phyloP scores from a whole-genome alignment of 2,113 vertebrate species.

The Lampris incognitus region DNA sequence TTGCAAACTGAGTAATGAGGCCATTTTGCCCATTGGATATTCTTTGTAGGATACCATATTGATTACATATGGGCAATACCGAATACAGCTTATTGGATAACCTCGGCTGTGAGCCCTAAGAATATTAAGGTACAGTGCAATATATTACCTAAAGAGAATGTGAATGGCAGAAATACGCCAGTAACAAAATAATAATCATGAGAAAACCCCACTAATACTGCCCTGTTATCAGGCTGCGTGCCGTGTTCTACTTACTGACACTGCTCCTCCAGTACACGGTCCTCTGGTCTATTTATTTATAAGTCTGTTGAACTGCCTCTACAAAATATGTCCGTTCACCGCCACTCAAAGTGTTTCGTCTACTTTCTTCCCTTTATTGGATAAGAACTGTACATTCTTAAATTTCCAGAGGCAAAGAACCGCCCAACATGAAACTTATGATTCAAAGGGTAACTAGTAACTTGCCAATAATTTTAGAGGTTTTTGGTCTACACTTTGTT shows the following conservation, averaged over 20 bases:
- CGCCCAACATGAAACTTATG: background rate
- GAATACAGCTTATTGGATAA: background rate
- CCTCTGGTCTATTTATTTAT: background rate
- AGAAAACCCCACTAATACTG: too few relatives aligned
- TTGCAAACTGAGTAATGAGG: background rate
- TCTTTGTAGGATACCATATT: background rate
- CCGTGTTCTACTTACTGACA: background rate
- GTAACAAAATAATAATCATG: constrained; percentile 13
- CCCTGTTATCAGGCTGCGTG: background rate
- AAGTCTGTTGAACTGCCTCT: too few relatives aligned
- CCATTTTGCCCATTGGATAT: constrained; percentile 1
- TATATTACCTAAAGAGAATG: background rate
- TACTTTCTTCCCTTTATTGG: background rate
- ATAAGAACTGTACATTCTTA: background rate
- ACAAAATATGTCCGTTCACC: background rate
- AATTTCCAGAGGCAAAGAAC: background rate
- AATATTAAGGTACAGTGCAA: background rate
- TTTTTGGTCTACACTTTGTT: too few relatives aligned
- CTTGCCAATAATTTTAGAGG: too few relatives aligned
- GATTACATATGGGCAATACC: background rate
- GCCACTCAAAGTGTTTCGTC: background rate
- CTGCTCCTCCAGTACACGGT: background rate
- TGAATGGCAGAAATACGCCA: background rate
- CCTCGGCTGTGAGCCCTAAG: background rate
- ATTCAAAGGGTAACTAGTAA: too few relatives aligned